Evolutionary conservation across 2,797 vertebrate species (phyloP), one percentile per base, ranked within the genome.

Genomic region (Peromyscus aztecus): DNA sequence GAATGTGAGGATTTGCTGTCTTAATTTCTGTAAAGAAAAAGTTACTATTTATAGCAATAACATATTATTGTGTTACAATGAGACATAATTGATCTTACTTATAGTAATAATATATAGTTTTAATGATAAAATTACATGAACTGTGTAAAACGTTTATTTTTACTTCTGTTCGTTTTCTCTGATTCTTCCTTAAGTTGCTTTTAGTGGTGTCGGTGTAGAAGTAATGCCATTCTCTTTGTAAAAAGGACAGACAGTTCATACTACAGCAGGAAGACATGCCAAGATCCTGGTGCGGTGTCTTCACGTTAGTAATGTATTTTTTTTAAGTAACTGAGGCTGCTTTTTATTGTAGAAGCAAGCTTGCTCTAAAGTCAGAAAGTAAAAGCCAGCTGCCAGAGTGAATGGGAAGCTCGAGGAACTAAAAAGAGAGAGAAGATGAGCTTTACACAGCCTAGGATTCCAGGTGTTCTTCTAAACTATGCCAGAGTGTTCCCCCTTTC

Each of bases 391-490:
- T 96, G 77, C 77, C 75, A 34, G 61, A 13, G 37, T 55, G 85
- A 96, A 91, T 55, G 57, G 77, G 95, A n/a, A 59, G 13, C 13
- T 96, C 90, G 4, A 0, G 34, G 21, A 55, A 61, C 46, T 89
- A 59, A 96, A 83, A 31, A 29, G 14, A 29, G n/a, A 81, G 37
- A 71, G 27, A 52, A 96, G 85, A 67, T 24, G 52, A 52, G 11
- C 63, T 43, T 80, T 49, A 52, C 29, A 92, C 12, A 67, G 85
- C 37, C 52, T 88, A 1, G 89, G 82, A 93, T 94, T 85, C 80
- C 91, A 52, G 27, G 24, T 86, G 57, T 88, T 94, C 78, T 52
- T 93, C 80, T 77, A 90, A 91, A 96, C 69, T 97, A 13, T 89
- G 85, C 95, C 90, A 92, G n/a, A 94, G 59, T 84, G 46, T 19